Conservation (phyloP, 1,140 invertebrate genomes). For the Ladona fulva region DNA sequence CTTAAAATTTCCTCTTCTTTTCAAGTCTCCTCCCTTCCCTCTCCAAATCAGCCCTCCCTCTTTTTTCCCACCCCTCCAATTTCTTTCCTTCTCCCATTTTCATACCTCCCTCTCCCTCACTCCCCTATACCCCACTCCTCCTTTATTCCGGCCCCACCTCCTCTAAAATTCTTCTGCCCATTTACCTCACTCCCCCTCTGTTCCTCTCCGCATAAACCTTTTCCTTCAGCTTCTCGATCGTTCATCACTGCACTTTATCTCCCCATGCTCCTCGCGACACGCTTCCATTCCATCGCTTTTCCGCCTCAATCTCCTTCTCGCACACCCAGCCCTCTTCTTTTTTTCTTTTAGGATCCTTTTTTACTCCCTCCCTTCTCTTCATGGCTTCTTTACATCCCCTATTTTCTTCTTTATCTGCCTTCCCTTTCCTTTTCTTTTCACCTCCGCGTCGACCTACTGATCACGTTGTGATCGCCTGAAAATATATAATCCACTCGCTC, state of each 20-base stretch:
- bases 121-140: not conserved
- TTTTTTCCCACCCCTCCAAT: no score
- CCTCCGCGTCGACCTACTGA: no score
- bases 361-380: not conserved
- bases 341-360: not conserved
- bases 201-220: not conserved
- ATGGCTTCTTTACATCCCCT: no score
- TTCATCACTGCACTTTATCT: constrained; percentile 1
- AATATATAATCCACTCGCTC: no score
- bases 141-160: not conserved
- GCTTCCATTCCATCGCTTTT: constrained; percentile 4
- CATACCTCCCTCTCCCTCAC: not conserved
- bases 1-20: no score
- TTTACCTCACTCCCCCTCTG: not conserved
- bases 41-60: no score
- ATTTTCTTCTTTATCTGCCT: no score
- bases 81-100: not conserved
- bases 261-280: not conserved
- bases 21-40: no score
- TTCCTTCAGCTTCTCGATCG: not conserved
- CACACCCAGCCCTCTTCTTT: not conserved
- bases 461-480: no score
- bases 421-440: no score
- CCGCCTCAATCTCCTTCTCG: not conserved
- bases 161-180: not conserved